phyloP scores from a whole-genome alignment of 2,113 vertebrate species.

The Sander vitreus region DNA sequence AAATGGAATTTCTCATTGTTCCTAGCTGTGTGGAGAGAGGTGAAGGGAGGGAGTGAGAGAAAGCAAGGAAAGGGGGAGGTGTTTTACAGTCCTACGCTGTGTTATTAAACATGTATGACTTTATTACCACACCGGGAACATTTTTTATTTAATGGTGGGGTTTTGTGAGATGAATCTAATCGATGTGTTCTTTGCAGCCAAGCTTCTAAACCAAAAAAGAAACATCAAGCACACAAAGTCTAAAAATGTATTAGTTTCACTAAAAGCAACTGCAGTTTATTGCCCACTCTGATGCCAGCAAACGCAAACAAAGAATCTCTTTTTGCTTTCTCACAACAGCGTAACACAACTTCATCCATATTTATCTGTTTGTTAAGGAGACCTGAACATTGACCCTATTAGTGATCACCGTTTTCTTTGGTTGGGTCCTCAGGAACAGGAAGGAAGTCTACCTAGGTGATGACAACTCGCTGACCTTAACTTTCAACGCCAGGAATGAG shows the following conservation, averaged over 20 bases:
- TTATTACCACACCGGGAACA: slow-evolving; percentile 66
- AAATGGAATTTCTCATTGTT: slow-evolving; percentile 78
- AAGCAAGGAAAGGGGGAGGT: slow-evolving; percentile 51
- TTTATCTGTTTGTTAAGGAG: slow-evolving; percentile 26
- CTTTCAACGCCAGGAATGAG: slow-evolving; percentile 89
- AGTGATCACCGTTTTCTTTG: slow-evolving; percentile 30
- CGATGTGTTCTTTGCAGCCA: slow-evolving; percentile 6
- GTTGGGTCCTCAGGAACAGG: slow-evolving; percentile 82
- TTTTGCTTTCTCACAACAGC: slow-evolving; percentile 19
- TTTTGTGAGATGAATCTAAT: slow-evolving; percentile 49
- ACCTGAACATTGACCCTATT: slow-evolving; percentile 10
- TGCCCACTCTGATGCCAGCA: neutral
- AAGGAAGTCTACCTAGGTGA: slow-evolving; percentile 89
- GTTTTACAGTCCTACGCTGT: slow-evolving; percentile 46
- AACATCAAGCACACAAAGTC: neutral
- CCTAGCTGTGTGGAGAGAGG: slow-evolving; percentile 41
- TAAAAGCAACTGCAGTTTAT: slow-evolving; percentile 21
- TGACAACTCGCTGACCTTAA: slow-evolving; percentile 89
- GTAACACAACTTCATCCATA: neutral
- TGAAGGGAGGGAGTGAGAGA: slow-evolving; percentile 19
- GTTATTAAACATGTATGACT: slow-evolving; percentile 67
- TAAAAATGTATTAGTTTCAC: slow-evolving; percentile 16
- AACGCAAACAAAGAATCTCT: slow-evolving; percentile 10
- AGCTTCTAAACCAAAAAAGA: neutral
- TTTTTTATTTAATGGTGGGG: slow-evolving; percentile 12